Conservation (phyloP, 2,888 invertebrate genomes). For the Bimastos eiseni region DNA sequence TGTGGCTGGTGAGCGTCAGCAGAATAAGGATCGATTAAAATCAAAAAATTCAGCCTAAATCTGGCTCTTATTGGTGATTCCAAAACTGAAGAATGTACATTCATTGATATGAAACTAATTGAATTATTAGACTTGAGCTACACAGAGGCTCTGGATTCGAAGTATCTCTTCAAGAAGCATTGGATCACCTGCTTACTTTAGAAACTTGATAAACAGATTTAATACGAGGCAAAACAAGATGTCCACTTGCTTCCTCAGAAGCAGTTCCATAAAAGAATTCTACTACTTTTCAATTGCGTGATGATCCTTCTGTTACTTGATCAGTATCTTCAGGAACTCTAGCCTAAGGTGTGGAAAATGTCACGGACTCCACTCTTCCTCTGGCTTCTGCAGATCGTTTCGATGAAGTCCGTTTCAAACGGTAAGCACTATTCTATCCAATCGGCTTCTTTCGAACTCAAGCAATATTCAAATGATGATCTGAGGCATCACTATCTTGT, state of each 20-base stretch:
- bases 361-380: background rate
- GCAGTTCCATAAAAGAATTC: background rate
- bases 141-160: background rate
- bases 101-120: too few relatives aligned
- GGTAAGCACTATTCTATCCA: background rate
- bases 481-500: background rate
- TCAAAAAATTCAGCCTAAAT: too few relatives aligned
- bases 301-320: background rate
- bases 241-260: background rate
- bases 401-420: background rate
- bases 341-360: background rate
- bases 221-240: background rate
- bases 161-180: background rate
- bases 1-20: too few relatives aligned
- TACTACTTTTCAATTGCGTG: background rate
- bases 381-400: conserved; percentile 5
- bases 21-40: too few relatives aligned
- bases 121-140: too few relatives aligned
- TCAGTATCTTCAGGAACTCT: background rate
- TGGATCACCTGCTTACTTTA: background rate
- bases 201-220: background rate
- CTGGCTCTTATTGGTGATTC: too few relatives aligned
- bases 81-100: too few relatives aligned
- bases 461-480: background rate
- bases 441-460: background rate